Evolutionary conservation across 1,140 invertebrate genomes (phyloP).

Genomic region (Drosophila sechellia): DNA sequence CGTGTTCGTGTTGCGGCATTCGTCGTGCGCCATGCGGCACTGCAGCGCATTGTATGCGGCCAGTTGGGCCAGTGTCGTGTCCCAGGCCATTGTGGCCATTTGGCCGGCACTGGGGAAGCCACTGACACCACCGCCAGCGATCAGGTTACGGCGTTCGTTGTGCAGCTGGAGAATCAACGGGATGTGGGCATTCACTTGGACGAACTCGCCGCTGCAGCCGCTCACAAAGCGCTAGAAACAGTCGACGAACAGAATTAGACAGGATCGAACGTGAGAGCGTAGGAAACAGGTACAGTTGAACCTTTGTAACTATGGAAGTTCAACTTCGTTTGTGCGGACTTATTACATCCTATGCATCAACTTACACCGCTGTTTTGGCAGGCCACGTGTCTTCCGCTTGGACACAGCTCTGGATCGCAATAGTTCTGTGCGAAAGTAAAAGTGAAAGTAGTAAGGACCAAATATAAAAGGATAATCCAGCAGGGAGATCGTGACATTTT

Average conservation of each 20-base stretch:
- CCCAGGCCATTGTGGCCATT: slow-evolving; percentile 72
- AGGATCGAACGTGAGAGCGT: background rate
- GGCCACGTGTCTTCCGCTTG: slow-evolving; percentile 55
- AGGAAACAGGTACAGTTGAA: too few species aligned
- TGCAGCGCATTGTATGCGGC: slow-evolving; percentile 69
- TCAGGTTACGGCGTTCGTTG: slow-evolving; percentile 62
- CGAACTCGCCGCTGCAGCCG: slow-evolving; percentile 62
- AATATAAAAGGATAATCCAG: background rate
- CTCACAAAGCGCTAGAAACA: slow-evolving; percentile 51
- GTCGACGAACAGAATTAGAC: background rate
- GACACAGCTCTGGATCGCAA: slow-evolving; percentile 61
- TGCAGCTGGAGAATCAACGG: slow-evolving; percentile 56
- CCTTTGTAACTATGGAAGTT: too few species aligned
- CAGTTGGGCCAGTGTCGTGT: slow-evolving; percentile 49
- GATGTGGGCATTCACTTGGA: slow-evolving; percentile 46
- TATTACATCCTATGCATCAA: background rate
- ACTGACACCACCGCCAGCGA: slow-evolving; percentile 57
- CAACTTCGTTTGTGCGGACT: too few species aligned
- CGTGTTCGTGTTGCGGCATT: slow-evolving; percentile 69
- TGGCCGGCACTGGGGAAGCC: slow-evolving; percentile 63
- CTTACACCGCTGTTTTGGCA: slow-evolving; percentile 69
- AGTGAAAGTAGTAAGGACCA: background rate
- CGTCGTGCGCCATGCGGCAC: slow-evolving; percentile 73
- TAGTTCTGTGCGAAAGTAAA: slow-evolving; percentile 44
- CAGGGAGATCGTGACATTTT: background rate